These are phyloP conservation scores for Hermodice carunculata DNA, from an alignment of 2,888 invertebrate genomes.

Conservation along the genomic window DNA sequence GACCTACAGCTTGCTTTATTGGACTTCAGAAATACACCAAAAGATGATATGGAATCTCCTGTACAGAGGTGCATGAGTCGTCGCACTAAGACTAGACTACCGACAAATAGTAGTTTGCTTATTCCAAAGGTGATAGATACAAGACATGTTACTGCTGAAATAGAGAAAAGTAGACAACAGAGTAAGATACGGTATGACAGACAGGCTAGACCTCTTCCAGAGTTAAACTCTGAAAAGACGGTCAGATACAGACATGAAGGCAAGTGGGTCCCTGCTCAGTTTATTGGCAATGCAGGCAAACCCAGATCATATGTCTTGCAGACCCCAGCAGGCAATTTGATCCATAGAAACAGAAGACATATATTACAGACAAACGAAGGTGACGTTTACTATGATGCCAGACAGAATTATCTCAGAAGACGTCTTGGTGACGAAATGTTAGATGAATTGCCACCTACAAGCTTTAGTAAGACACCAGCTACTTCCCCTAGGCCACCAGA, in stretches of 20 bases:
- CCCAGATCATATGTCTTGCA: neutral
- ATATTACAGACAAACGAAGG: neutral
- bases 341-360: neutral
- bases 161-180: neutral
- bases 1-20: neutral
- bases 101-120: neutral
- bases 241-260: neutral
- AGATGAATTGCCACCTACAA: no score
- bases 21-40: neutral
- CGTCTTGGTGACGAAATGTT: no score
- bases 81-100: neutral
- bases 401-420: no score
- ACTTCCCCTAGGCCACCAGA: no score
- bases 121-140: neutral
- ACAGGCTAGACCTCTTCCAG: neutral
- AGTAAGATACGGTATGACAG: neutral
- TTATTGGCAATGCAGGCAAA: neutral
- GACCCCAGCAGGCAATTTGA: neutral
- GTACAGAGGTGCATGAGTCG: neutral
- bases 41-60: neutral
- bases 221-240: neutral
- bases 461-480: no score
- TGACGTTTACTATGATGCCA: no score
- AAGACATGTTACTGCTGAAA: neutral
- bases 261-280: neutral